Evolutionary conservation across 1,140 invertebrate genomes (phyloP), one percentile per base, ranked within the genome.

Genomic region (Drosophila pectinifera): DNA sequence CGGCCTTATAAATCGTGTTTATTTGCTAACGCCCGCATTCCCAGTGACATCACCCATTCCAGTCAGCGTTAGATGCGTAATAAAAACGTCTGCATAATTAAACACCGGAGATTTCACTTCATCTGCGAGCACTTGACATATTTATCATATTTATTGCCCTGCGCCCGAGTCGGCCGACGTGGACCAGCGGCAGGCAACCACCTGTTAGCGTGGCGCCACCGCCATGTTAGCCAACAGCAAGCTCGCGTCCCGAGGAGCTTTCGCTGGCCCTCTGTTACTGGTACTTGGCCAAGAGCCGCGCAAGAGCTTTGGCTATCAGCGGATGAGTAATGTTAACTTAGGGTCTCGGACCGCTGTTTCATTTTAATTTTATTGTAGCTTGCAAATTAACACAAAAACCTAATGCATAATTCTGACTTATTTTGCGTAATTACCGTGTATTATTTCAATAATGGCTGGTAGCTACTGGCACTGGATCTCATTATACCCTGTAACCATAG

Each of bases 71-170:
- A 58, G 76, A 63, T 77, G 57, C 63, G 69, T 74, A 82, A 88
- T 86, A 73, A 83, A 86, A 79, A 65, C 45, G 83, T 83, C 76
- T 72, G 54, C 64, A 51, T 67, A 85, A 82, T 58, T 77, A 77
- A 77, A 77, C 58, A 86, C 39, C 20, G 42, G 51, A 75, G 72
- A 65, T 75, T 75, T 57, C 24, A 31, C 54, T 59, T 77, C 68
- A 68, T 77, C 73, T 62, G 54, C 54, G 14, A 7, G 4, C 42
- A 77, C 56, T 70, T 64, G 80, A 78, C 63, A 43, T 48, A 72
- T 78, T 86, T 86, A 82, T 86, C 83, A 49, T 45, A 59, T 48
- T 43, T 55, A 43, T 45, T 51, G 65, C 51, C 56, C 36, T 41
- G 28, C 18, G 49, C 28, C 57, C 36, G 5, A 41, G 34, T 48